Conservation (phyloP, 2,888 invertebrate genomes). For the Acanthosepion pharaonis region DNA sequence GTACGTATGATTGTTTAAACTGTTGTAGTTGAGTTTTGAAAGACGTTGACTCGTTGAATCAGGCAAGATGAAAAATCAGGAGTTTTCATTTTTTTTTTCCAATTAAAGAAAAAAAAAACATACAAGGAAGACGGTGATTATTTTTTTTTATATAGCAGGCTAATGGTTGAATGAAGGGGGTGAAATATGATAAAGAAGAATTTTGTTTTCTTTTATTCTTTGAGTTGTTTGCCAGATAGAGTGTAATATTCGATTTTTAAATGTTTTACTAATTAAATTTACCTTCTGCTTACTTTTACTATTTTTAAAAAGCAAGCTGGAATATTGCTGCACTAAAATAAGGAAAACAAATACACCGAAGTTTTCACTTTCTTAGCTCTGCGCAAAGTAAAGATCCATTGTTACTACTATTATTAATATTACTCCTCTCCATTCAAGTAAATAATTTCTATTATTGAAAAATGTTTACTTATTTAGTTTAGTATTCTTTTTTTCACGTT, state of each 20-base stretch:
- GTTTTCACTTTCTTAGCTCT: too few relatives aligned
- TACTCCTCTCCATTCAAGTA: too few relatives aligned
- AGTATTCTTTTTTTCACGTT: background rate
- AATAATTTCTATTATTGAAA: background rate
- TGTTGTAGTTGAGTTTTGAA: background rate
- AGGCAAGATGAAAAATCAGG: background rate
- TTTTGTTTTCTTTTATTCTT: background rate
- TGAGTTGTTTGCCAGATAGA: background rate
- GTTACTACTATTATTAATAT: too few relatives aligned
- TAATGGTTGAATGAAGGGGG: background rate
- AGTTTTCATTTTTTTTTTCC: background rate
- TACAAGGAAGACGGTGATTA: background rate
- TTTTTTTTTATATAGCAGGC: background rate
- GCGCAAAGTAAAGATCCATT: too few relatives aligned
- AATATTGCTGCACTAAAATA: too few relatives aligned
- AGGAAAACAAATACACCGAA: too few relatives aligned
- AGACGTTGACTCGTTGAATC: background rate
- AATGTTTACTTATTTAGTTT: background rate
- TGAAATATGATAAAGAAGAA: background rate
- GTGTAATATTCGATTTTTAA: background rate
- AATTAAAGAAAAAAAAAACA: background rate
- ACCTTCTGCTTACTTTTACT: background rate
- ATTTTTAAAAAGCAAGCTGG: background rate
- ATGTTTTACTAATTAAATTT: background rate
- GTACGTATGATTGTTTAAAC: conserved; percentile 8